These are phyloP conservation scores for Eugnorisma glareosa DNA, from an alignment of 2,888 invertebrate species.

Conservation along the genomic window DNA sequence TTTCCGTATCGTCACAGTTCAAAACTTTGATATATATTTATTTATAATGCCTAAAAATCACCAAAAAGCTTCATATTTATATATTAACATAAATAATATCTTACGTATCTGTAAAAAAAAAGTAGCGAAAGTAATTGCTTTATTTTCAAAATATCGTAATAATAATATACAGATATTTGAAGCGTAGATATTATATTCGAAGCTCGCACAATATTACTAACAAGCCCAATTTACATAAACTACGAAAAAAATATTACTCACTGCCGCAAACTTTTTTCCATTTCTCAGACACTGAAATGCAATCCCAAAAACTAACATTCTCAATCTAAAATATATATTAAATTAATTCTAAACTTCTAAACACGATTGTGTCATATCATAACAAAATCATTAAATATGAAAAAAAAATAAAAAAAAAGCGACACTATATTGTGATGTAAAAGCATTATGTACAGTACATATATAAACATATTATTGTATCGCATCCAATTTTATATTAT, in stretches of 20 bases:
- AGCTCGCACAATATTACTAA: constrained; percentile 68
- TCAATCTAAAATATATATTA: constrained; percentile 74
- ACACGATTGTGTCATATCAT: constrained; percentile 52
- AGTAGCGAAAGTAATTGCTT: constrained; percentile 42
- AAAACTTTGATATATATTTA: constrained; percentile 21
- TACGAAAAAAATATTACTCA: constrained; percentile 85
- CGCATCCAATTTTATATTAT: constrained; percentile 38
- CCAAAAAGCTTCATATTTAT: constrained; percentile 46
- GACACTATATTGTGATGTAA: constrained; percentile 49
- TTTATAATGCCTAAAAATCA: constrained; percentile 33
- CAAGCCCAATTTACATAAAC: constrained; percentile 79
- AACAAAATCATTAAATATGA: constrained; percentile 54
- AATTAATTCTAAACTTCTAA: constrained; percentile 63
- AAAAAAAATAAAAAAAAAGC: constrained; percentile 62
- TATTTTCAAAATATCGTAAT: constrained; percentile 39
- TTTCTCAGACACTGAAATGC: constrained; percentile 90
- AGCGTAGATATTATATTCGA: constrained; percentile 59
- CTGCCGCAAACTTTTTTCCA: constrained; percentile 90
- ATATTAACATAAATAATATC: constrained; percentile 50
- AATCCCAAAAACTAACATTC: constrained; percentile 88
- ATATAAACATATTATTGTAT: constrained; percentile 51
- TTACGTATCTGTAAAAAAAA: constrained; percentile 50
- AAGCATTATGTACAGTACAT: constrained; percentile 60
- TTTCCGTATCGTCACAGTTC: constrained; percentile 14
- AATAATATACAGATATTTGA: constrained; percentile 55